phyloP scores from a whole-genome alignment of 1,140 invertebrate genomes.

The Hycleus cichorii region DNA sequence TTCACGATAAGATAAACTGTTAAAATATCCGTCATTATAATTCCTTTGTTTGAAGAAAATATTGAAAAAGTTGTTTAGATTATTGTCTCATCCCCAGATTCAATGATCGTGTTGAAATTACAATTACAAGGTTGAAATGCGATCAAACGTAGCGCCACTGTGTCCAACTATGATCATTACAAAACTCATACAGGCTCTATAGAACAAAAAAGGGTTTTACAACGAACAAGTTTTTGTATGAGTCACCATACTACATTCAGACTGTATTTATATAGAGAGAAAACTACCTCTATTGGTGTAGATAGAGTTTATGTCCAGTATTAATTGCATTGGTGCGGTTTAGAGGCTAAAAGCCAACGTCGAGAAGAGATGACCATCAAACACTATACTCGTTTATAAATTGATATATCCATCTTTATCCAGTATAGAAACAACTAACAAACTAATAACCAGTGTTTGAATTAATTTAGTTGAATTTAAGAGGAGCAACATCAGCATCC shows the following conservation, averaged over 20 bases:
- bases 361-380: constrained; percentile 12
- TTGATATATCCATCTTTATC: no score
- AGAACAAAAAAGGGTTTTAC: constrained; percentile 7
- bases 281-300: no score
- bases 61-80: no score
- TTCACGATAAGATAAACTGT: no score
- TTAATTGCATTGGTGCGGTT: constrained; percentile 10
- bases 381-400: background rate
- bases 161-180: background rate
- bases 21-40: no score
- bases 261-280: no score
- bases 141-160: constrained; percentile 6
- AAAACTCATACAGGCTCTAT: background rate
- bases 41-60: no score
- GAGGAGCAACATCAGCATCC: no score
- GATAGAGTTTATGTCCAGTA: constrained; percentile 3
- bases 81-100: no score
- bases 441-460: background rate
- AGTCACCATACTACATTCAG: background rate
- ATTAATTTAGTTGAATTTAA: constrained; percentile 6
- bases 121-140: no score
- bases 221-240: constrained; percentile 13
- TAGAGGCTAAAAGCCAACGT: constrained; percentile 10
- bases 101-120: no score
- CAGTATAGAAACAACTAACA: no score